Percentiles rank a stretch among this genome's conserved stretches.
Conservation (phyloP, 2,113 vertebrate genomes). For the Sinosuthora webbiana region DNA sequence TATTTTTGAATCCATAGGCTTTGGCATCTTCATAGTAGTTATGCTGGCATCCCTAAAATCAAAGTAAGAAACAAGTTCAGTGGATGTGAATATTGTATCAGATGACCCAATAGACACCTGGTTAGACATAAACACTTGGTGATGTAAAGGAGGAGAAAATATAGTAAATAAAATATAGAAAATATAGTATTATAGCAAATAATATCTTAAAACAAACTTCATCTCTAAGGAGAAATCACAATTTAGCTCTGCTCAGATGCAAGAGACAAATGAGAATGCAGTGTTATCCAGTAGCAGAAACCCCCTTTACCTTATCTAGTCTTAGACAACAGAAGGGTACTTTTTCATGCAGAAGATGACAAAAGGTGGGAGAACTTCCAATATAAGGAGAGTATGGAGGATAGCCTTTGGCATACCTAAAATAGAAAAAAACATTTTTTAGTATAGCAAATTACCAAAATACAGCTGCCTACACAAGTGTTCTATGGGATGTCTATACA, state of each 20-base stretch:
- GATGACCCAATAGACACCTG: not conserved
- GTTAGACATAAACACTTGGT: not conserved
- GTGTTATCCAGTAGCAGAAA: not conserved
- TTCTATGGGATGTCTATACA: not conserved
- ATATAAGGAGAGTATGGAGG: slow-evolving; percentile 97
- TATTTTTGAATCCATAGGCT: slow-evolving; percentile 97
- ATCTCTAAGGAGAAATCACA: not conserved
- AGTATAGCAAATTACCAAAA: not conserved
- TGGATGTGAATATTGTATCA: not conserved
- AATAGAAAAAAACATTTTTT: not conserved
- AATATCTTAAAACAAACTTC: too few relatives aligned
- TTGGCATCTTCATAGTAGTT: slow-evolving; percentile 94
- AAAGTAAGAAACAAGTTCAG: not conserved
- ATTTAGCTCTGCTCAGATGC: not conserved
- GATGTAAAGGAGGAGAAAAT: not conserved
- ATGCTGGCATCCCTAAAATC: slow-evolving; percentile 89
- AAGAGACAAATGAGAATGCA: not conserved
- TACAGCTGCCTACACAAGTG: not conserved
- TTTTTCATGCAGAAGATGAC: slow-evolving; percentile 93
- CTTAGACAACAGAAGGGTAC: slow-evolving; percentile 93
- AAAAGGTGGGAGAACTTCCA: slow-evolving; percentile 95
- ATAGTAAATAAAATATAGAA: too few relatives aligned
- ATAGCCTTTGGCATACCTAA: slow-evolving; percentile 93
- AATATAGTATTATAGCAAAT: not conserved
- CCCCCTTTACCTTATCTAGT: slow-evolving; percentile 84